A percentile compares a stretch with the other conserved stretches of the same genome.
Conservation (phyloP, 2,113 vertebrate species). For the Ramphastos sulfuratus region DNA sequence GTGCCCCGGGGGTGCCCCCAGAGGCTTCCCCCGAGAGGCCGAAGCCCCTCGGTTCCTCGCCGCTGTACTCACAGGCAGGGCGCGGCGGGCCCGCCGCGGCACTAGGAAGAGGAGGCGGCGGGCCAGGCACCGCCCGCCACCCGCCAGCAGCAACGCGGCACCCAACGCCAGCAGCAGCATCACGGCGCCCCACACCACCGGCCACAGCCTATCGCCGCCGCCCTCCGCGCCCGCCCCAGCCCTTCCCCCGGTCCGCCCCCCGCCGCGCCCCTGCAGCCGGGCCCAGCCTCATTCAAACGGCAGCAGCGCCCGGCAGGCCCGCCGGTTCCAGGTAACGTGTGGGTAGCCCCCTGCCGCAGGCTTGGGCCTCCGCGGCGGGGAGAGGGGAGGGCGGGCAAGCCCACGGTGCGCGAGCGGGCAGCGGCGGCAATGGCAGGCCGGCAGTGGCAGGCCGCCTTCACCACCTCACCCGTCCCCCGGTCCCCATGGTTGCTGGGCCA, state of each 20-base stretch:
- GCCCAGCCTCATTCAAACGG: slow-evolving; percentile 62
- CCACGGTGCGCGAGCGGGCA: not conserved
- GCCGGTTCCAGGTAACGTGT: slow-evolving; percentile 71
- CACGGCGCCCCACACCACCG: not conserved
- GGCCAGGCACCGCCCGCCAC: slow-evolving; percentile 37
- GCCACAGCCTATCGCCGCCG: not conserved
- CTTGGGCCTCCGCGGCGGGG: not conserved
- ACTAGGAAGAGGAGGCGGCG: slow-evolving; percentile 22
- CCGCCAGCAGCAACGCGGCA: not conserved
- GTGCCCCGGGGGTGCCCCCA: not conserved
- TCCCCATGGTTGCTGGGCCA: not conserved
- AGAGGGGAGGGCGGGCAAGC: not conserved
- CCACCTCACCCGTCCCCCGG: too few relatives aligned
- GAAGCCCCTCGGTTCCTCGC: not conserved
- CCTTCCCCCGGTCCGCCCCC: slow-evolving; percentile 27
- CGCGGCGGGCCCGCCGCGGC: slow-evolving; percentile 72
- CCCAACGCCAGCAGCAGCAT: not conserved
- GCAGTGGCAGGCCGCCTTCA: too few relatives aligned
- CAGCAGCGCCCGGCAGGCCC: slow-evolving; percentile 42
- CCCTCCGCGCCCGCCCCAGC: not conserved
- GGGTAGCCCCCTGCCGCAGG: slow-evolving; percentile 22
- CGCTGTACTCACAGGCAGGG: slow-evolving; percentile 73
- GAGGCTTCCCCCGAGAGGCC: not conserved
- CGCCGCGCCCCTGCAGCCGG: not conserved
- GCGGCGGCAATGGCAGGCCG: too few relatives aligned